A percentile compares a stretch with the other conserved stretches of the same genome.
Conservation (phyloP, 2,888 invertebrate genomes). For the Chloroclysta siterata region DNA sequence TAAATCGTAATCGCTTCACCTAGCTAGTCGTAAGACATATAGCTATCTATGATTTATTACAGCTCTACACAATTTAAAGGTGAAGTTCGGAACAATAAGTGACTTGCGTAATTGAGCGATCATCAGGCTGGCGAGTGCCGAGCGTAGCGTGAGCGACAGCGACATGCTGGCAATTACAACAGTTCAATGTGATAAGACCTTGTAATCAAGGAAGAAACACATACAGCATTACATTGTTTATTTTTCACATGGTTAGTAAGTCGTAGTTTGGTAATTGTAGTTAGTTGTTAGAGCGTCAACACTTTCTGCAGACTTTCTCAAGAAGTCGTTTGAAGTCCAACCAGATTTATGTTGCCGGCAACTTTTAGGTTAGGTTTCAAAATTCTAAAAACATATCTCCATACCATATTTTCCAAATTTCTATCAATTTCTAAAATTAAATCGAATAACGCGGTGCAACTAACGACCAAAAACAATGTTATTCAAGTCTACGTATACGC, state of each 20-base stretch:
- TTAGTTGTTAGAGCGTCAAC: not conserved
- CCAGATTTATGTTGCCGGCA: no score
- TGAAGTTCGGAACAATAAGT: not conserved
- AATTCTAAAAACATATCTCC: no score
- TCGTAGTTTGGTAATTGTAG: slow-evolving; percentile 2
- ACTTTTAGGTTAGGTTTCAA: no score
- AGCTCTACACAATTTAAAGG: not conserved
- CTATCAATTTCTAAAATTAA: no score
- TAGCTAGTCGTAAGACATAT: no score
- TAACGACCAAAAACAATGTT: no score
- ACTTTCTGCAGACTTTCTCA: not conserved
- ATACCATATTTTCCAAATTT: no score
- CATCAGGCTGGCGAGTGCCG: not conserved
- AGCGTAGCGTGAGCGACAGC: slow-evolving; percentile 6
- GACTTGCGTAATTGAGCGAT: slow-evolving; percentile 7
- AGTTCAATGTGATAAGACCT: slow-evolving; percentile 16
- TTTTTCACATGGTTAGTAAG: slow-evolving; percentile 17
- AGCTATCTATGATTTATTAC: not conserved
- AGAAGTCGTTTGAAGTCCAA: no score
- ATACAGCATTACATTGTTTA: slow-evolving; percentile 13
- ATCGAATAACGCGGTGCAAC: no score
- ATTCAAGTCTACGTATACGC: no score
- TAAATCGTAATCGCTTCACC: not conserved
- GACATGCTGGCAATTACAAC: slow-evolving; percentile 1
- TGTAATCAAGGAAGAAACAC: slow-evolving; percentile 14